Percentiles rank a stretch among this genome's conserved stretches.
Conservation (phyloP, 1,140 invertebrate species). For the Liolophura sinensis region DNA sequence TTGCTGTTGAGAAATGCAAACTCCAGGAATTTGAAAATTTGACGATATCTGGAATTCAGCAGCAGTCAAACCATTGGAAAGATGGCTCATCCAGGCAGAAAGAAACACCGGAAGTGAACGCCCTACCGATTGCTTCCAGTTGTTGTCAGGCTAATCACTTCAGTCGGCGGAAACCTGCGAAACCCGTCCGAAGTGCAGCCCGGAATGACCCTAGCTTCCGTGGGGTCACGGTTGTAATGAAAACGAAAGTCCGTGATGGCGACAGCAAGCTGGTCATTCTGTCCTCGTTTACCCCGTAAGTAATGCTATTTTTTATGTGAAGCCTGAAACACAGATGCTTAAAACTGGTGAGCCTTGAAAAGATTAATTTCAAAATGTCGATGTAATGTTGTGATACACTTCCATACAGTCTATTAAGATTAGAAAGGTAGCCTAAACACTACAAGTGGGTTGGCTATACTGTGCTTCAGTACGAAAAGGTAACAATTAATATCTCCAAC, state of each 20-base stretch:
- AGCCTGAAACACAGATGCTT: neutral
- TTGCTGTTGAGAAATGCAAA: neutral
- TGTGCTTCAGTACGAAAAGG: too few species aligned
- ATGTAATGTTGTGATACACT: neutral
- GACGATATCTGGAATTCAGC: neutral
- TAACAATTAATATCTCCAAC: too few species aligned
- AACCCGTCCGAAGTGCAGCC: constrained; percentile 25
- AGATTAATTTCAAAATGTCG: neutral
- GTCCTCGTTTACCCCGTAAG: constrained; percentile 28
- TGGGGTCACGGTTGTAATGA: constrained; percentile 26
- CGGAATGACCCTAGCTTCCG: constrained; percentile 31
- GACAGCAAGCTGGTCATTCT: constrained; percentile 23
- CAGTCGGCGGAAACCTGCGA: constrained; percentile 17
- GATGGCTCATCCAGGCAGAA: neutral
- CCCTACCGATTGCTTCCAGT: too few species aligned
- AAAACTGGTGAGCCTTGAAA: neutral
- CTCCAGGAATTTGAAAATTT: neutral
- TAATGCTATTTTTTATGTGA: neutral
- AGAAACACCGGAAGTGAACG: neutral
- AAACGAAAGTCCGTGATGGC: constrained; percentile 19
- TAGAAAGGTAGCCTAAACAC: neutral
- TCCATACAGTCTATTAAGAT: neutral
- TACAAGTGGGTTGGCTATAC: neutral
- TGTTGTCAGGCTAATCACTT: neutral
- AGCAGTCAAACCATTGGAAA: neutral